Conservation (phyloP, 2,797 vertebrate genomes). For the Sparidentex hasta region DNA sequence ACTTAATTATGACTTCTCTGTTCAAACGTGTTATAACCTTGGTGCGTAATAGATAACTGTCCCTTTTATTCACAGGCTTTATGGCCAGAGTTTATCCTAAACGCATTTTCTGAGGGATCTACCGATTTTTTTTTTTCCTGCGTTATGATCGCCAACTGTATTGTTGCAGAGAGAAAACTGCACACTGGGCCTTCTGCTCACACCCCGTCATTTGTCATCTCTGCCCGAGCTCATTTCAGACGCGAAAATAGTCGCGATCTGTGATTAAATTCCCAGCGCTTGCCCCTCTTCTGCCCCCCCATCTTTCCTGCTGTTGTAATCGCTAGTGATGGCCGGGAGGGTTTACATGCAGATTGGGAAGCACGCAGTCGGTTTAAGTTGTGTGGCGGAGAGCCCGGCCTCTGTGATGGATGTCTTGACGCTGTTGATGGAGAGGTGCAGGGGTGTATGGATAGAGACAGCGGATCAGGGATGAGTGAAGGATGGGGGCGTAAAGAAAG, state of each 20-base stretch:
- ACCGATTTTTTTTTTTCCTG: background rate
- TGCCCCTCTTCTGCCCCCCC: conserved; percentile 32
- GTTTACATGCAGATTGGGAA: conserved; percentile 58
- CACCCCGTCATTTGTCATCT: conserved; percentile 14
- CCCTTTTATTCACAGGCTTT: background rate
- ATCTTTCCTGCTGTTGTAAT: conserved; percentile 25
- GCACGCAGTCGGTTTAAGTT: background rate
- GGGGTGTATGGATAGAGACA: conserved; percentile 56
- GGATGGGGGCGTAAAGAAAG: conserved; percentile 68
- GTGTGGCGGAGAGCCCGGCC: conserved; percentile 14
- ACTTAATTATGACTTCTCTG: background rate
- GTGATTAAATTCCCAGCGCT: conserved; percentile 31
- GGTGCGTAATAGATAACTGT: background rate
- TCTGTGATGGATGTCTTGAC: conserved; percentile 56
- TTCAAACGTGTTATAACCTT: background rate
- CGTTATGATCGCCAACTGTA: background rate
- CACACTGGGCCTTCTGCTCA: background rate
- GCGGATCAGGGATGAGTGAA: conserved; percentile 58
- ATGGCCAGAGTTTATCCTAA: background rate
- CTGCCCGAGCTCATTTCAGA: conserved; percentile 42
- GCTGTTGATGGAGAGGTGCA: conserved; percentile 56
- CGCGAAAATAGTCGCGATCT: conserved; percentile 39
- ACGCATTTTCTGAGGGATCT: conserved; percentile 4
- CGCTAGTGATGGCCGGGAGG: conserved; percentile 27
- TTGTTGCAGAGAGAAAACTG: background rate